These are phyloP conservation scores for Aphis gossypii DNA, from an alignment of 1,140 invertebrate genomes.

Conservation along the genomic window DNA sequence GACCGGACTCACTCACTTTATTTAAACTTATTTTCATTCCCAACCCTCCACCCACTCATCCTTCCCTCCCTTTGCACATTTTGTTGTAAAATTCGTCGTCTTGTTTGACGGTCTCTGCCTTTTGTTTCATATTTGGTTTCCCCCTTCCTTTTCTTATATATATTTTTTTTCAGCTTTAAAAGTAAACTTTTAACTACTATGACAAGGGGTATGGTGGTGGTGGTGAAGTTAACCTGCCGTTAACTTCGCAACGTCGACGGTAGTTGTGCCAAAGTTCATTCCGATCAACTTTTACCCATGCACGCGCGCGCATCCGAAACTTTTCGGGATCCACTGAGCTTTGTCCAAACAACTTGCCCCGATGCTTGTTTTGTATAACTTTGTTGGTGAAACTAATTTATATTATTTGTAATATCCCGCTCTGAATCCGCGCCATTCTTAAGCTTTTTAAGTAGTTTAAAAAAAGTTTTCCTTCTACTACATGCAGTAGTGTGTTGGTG, in stretches of 20 bases:
- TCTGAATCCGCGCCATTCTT: slow-evolving; percentile 42
- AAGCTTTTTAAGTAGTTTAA: slow-evolving; percentile 58
- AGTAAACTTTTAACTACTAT: slow-evolving; percentile 53
- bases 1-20: slow-evolving; percentile 57
- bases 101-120: slow-evolving; percentile 32
- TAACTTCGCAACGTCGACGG: slow-evolving; percentile 46
- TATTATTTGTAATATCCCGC: slow-evolving; percentile 58
- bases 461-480: slow-evolving; percentile 49
- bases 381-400: slow-evolving; percentile 58
- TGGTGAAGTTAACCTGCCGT: slow-evolving; percentile 49
- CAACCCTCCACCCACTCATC: neutral
- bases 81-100: slow-evolving; percentile 48
- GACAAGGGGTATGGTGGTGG: neutral
- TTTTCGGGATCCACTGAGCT: slow-evolving; percentile 57
- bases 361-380: slow-evolving; percentile 57
- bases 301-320: slow-evolving; percentile 48
- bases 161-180: slow-evolving; percentile 33
- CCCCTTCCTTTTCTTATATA: neutral
- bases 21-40: slow-evolving; percentile 57
- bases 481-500: neutral
- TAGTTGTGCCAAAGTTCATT: slow-evolving; percentile 57
- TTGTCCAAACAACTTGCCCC: slow-evolving; percentile 56
- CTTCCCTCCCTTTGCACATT: neutral
- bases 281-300: slow-evolving; percentile 53
- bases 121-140: slow-evolving; percentile 56